phyloP scores from a whole-genome alignment of 2,113 vertebrate species.

The Sula dactylatra region DNA sequence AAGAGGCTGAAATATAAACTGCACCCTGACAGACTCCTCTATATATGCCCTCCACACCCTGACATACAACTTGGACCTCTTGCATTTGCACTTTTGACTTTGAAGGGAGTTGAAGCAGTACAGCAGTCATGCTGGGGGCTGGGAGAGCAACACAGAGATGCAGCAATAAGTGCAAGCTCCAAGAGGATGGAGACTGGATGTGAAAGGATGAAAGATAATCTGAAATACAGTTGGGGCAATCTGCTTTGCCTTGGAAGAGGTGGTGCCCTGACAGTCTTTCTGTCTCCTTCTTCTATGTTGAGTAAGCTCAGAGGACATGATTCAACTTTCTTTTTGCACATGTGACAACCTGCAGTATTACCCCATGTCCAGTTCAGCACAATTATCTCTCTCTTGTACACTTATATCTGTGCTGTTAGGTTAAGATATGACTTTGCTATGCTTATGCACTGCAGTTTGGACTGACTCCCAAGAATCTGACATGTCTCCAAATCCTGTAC shows the following conservation, averaged over 20 bases:
- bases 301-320: neutral
- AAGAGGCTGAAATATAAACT: neutral
- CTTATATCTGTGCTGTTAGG: neutral
- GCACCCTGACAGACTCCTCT: neutral
- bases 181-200: neutral
- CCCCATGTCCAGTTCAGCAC: neutral
- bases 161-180: neutral
- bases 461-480: neutral
- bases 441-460: neutral
- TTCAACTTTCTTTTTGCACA: neutral
- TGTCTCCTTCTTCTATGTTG: neutral
- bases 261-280: neutral
- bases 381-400: neutral
- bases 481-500: neutral
- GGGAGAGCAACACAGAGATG: neutral
- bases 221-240: neutral
- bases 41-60: neutral
- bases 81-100: neutral
- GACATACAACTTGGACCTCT: neutral
- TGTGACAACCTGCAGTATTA: neutral
- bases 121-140: neutral
- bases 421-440: neutral
- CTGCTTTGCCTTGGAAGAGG: neutral
- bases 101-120: neutral
- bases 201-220: neutral